A percentile compares a stretch with the other conserved stretches of the same genome.
Evolutionary conservation across 1,140 invertebrate genomes (phyloP).

Genomic region (Drosophila prosaltans): DNA sequence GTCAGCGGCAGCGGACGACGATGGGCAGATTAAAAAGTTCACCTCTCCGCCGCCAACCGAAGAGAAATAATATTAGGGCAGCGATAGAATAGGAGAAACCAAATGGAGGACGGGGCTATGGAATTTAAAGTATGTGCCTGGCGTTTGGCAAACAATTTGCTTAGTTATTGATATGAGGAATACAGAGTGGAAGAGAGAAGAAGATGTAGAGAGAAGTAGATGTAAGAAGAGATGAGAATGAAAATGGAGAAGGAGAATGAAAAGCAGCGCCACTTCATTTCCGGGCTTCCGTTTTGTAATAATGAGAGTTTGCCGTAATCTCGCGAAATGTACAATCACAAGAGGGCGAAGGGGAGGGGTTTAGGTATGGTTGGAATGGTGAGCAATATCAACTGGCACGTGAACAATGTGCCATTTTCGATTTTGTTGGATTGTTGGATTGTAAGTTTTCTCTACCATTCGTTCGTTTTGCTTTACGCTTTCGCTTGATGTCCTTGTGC

Average conservation of each 20-base stretch:
- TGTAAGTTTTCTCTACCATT: conserved; percentile 14
- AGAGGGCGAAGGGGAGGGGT: neutral
- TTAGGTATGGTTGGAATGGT: neutral
- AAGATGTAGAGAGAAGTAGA: neutral
- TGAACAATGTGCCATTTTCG: conserved; percentile 78
- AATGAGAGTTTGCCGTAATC: conserved; percentile 80
- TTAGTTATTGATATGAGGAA: conserved; percentile 77
- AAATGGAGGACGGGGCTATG: conserved; percentile 15
- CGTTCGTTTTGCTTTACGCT: conserved; percentile 11
- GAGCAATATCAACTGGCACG: conserved; percentile 43
- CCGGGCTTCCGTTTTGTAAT: conserved; percentile 79
- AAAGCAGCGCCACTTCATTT: conserved; percentile 69
- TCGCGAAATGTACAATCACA: conserved; percentile 73
- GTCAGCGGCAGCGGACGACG: conserved; percentile 60
- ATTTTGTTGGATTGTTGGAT: conserved; percentile 53
- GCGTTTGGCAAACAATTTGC: conserved; percentile 76
- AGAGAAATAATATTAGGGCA: conserved; percentile 73
- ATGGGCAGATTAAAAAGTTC: conserved; percentile 78
- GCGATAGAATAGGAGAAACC: neutral
- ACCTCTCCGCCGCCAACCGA: conserved; percentile 27
- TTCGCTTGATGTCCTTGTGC: neutral
- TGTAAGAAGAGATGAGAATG: neutral
- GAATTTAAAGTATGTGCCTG: conserved; percentile 77
- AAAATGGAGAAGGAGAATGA: neutral
- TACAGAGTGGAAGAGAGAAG: neutral